Percentiles rank a stretch among this genome's conserved stretches.
These are phyloP conservation scores for Apamea epomidion DNA, from an alignment of 2,888 invertebrate genomes.

Conservation along the genomic window DNA sequence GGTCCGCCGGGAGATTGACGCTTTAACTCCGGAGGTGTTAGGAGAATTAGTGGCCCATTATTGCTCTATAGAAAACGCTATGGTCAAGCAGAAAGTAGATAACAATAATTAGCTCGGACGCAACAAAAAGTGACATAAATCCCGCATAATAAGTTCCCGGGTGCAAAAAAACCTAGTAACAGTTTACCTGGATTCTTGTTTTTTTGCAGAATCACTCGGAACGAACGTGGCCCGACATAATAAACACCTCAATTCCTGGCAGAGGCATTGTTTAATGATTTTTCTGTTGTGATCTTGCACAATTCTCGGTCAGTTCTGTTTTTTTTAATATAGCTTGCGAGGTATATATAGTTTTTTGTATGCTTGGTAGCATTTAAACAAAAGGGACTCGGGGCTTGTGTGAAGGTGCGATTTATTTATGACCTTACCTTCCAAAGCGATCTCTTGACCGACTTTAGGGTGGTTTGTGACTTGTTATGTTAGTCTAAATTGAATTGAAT, in stretches of 20 bases:
- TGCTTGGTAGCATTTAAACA: constrained; percentile 90
- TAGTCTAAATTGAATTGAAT: constrained; percentile 71
- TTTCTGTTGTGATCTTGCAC: constrained; percentile 90
- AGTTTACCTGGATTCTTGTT: constrained; percentile 85
- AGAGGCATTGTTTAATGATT: constrained; percentile 90
- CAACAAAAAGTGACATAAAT: constrained; percentile 90
- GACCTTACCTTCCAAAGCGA: constrained; percentile 84
- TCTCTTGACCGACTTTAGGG: constrained; percentile 85
- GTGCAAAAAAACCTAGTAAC: constrained; percentile 82
- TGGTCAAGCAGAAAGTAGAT: constrained; percentile 89
- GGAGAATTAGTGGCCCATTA: constrained; percentile 90
- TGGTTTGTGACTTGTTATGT: constrained; percentile 78
- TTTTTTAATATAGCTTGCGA: constrained; percentile 82
- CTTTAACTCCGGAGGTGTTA: constrained; percentile 88
- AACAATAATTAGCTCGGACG: constrained; percentile 90
- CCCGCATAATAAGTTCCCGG: constrained; percentile 88
- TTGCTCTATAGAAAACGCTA: constrained; percentile 84
- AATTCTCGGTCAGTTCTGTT: constrained; percentile 82
- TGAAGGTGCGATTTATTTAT: constrained; percentile 90
- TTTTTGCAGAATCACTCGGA: constrained; percentile 85
- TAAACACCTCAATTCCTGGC: constrained; percentile 90
- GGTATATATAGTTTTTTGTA: constrained; percentile 87
- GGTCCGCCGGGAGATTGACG: constrained; percentile 83
- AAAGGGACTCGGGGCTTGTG: constrained; percentile 84
- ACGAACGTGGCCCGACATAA: constrained; percentile 85